A percentile compares a stretch with the other conserved stretches of the same genome.
Evolutionary conservation across 2,797 vertebrate species (phyloP).

Genomic region (Bovichtus variegatus): DNA sequence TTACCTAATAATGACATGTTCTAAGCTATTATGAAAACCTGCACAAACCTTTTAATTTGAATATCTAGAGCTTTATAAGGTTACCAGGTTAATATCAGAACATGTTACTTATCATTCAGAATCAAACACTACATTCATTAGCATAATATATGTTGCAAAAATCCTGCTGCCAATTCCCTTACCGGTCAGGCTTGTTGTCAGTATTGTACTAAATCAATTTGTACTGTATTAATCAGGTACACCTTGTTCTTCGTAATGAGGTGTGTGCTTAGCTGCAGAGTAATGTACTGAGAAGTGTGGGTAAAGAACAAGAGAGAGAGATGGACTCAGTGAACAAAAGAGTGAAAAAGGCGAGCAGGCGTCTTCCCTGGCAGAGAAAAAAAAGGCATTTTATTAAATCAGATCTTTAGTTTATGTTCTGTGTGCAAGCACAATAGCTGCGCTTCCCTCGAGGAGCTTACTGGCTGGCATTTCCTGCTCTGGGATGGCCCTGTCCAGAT

Average conservation of each 20-base stretch:
- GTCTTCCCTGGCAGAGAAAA: slow-evolving; percentile 44
- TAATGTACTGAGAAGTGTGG: neutral
- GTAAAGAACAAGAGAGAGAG: neutral
- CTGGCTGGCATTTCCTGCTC: slow-evolving; percentile 78
- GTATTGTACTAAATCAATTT: slow-evolving; percentile 20
- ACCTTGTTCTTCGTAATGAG: slow-evolving; percentile 34
- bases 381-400: slow-evolving; percentile 74
- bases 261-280: slow-evolving; percentile 11
- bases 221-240: slow-evolving; percentile 27
- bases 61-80: neutral
- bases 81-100: neutral
- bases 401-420: slow-evolving; percentile 70
- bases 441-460: slow-evolving; percentile 59
- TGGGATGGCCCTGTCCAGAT: slow-evolving; percentile 72
- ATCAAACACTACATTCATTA: neutral
- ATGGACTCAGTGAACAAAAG: slow-evolving; percentile 35
- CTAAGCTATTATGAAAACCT: neutral
- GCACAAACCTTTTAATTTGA: neutral
- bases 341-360: slow-evolving; percentile 37
- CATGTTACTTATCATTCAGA: neutral
- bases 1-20: neutral
- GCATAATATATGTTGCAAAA: neutral
- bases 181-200: slow-evolving; percentile 11
- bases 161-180: neutral
- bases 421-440: slow-evolving; percentile 72